Base-by-base conservation (phyloP, 2,888 invertebrate genomes). In the Elegia similella region DNA sequence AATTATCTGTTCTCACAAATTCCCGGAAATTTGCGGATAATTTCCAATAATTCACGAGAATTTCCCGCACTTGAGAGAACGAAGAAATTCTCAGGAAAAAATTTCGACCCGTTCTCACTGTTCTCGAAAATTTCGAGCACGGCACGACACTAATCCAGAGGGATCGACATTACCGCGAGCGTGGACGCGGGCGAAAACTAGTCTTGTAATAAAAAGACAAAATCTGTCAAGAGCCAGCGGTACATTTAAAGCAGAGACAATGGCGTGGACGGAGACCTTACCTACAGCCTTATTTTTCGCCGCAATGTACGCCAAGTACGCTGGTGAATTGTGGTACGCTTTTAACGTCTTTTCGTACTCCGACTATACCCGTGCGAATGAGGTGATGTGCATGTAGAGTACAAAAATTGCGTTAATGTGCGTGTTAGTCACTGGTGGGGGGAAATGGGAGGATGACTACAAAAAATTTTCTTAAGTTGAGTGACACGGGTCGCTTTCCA, bases 281-380 rank as follows among this genome's bases (percentile, higher is more conserved):
- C 95, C 94, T 76, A 94, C 96, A 66, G 96, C 96, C 86, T 96
- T 95, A 85, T 96, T 97, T 92, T 98, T 99, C 64, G 98, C 98
- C 61, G 98, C 96, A 66, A 98, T 94, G 88, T 96, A 99, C 38
- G 98, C 96, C 77, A 98, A 94, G 86, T 98, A 97, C 30, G 98
- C 97, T 54, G 98, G 98, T 42, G 98, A 98, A 88, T 96, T 98
- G 90, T 99, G 98, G 87, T 99, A 99, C 23, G 95, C 94, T 93
- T 98, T 98, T 85, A 99, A 89, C 63, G 95, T 95, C 82, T 98
- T 98, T 81, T 98, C 98, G 85, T 99, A 99, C 84, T 97, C 97
- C 76, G 95, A 86, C 95, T 96, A 83, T 56, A 76, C 75, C 72
- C 62, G 76, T 73, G 73, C 76, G 69, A 68, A 86, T 84, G 84